A percentile compares a stretch with the other conserved stretches of the same genome.
Conservation (phyloP, 2,113 vertebrate species). For the Podocnemis expansa region DNA sequence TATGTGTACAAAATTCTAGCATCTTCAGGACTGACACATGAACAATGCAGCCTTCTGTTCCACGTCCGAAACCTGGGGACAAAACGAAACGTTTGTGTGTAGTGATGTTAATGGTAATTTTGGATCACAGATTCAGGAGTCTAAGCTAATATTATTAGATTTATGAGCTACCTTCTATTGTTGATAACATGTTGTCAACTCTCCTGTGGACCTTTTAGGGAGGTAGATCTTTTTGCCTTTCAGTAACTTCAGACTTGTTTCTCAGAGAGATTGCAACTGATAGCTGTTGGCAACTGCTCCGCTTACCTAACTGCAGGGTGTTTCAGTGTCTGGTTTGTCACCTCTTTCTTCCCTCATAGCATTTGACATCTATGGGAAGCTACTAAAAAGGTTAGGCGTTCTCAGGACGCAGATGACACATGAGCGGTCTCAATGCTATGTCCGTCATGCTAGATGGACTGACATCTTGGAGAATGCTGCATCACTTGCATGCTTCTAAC, state of each 20-base stretch:
- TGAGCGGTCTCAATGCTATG: neutral
- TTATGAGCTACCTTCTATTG: neutral
- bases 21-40: neutral
- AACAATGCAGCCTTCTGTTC: neutral
- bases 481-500: neutral
- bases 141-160: neutral
- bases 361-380: no score
- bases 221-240: neutral
- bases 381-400: neutral
- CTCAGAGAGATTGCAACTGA: neutral
- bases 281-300: neutral
- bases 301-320: no score
- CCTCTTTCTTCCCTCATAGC: neutral
- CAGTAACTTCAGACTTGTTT: neutral
- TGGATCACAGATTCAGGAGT: neutral
- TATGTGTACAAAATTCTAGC: neutral
- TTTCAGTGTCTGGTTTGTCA: fast-evolving
- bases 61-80: neutral
- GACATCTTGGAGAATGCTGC: neutral
- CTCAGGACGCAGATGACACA: neutral
- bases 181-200: neutral
- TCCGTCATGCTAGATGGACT: neutral
- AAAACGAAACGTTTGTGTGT: neutral
- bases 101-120: neutral
- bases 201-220: neutral